These are phyloP conservation scores for Stomorhina lunata DNA, from an alignment of 2,888 invertebrate genomes.

Conservation along the genomic window DNA sequence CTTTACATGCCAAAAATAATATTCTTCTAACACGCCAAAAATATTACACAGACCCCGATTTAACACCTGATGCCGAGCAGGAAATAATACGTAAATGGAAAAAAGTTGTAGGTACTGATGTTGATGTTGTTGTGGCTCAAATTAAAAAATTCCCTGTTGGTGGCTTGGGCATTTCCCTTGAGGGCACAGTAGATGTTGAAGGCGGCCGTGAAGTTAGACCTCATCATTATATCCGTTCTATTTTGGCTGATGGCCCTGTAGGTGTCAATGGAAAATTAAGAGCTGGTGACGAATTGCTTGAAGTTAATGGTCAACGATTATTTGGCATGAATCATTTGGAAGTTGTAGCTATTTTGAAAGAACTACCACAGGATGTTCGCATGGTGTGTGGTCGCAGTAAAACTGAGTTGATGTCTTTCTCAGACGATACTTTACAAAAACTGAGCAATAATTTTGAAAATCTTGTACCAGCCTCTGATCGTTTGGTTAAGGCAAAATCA, in stretches of 20 bases:
- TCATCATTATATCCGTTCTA: conserved; percentile 98
- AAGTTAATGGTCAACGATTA: conserved; percentile 94
- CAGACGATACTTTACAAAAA: conserved; percentile 78
- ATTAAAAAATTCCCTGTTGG: conserved; percentile 92
- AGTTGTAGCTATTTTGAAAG: conserved; percentile 95
- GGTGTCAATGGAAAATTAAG: conserved; percentile 93
- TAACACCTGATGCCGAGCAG: conserved; percentile 88
- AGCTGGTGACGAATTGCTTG: conserved; percentile 96
- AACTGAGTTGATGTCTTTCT: conserved; percentile 77
- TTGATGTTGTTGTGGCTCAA: conserved; percentile 90
- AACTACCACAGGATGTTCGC: conserved; percentile 92
- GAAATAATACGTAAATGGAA: conserved; percentile 91
- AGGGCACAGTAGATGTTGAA: conserved; percentile 98
- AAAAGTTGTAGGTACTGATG: conserved; percentile 88
- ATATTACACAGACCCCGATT: conserved; percentile 78
- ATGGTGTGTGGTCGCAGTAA: conserved; percentile 91
- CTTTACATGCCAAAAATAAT: conserved; percentile 74
- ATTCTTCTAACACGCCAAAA: conserved; percentile 76
- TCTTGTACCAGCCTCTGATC: conserved; percentile 83
- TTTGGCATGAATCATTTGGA: conserved; percentile 95
- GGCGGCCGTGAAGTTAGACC: conserved; percentile 98
- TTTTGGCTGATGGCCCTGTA: conserved; percentile 98
- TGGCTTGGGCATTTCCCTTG: conserved; percentile 97
- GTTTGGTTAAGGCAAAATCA: conserved; percentile 93
- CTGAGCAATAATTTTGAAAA: conserved; percentile 83